Evolutionary conservation across 1,140 invertebrate species (phyloP).

Genomic region (Leptonema lineaticorne): DNA sequence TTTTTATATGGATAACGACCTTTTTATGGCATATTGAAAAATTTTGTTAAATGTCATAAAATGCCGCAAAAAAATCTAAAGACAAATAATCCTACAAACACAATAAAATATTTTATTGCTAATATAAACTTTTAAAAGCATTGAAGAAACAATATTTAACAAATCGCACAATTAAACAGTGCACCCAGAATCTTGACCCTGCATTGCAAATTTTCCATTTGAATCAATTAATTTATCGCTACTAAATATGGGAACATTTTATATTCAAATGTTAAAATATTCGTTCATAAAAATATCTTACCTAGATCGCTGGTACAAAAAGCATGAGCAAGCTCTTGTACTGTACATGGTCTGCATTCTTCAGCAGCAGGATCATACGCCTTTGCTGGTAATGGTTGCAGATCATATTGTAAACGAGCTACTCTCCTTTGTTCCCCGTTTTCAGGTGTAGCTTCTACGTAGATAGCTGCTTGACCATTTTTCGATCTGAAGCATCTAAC

Average conservation of each 20-base stretch:
- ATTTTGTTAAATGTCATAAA: too few relatives aligned
- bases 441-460: constrained; percentile 61
- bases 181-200: neutral
- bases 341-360: constrained; percentile 76
- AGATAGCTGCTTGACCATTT: constrained; percentile 68
- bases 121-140: neutral
- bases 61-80: too few relatives aligned
- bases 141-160: constrained; percentile 6
- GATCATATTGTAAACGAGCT: constrained; percentile 68
- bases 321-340: constrained; percentile 71
- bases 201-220: neutral
- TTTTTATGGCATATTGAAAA: too few relatives aligned
- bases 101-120: too few relatives aligned
- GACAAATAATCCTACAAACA: too few relatives aligned
- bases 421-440: constrained; percentile 51
- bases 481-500: constrained; percentile 69
- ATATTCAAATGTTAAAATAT: neutral
- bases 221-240: neutral
- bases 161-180: constrained; percentile 14
- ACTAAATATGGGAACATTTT: neutral
- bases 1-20: too few relatives aligned
- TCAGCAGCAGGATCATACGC: constrained; percentile 61
- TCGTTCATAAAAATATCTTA: constrained; percentile 51
- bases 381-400: constrained; percentile 57
- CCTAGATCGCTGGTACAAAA: constrained; percentile 81